Percentiles rank a stretch among this genome's conserved stretches.
Conservation (phyloP, 2,113 vertebrate genomes). For the Dromas ardeola region DNA sequence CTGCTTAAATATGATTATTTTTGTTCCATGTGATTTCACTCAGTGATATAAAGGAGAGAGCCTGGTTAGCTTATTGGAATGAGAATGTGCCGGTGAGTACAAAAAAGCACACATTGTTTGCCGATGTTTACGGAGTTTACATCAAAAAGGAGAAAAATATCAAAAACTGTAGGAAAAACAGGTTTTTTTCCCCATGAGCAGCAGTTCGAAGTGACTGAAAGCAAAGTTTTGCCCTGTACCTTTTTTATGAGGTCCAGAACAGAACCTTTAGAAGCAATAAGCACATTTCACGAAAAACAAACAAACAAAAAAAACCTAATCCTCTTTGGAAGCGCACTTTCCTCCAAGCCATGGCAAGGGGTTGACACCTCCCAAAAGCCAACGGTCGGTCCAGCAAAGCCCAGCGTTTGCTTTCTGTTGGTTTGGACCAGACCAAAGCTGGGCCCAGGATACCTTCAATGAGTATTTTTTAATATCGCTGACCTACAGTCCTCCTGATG, state of each 20-base stretch:
- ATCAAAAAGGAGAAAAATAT: background rate
- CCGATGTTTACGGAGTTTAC: background rate
- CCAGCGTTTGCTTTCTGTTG: fast-evolving
- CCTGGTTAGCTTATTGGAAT: background rate
- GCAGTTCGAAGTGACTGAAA: background rate
- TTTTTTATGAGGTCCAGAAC: background rate
- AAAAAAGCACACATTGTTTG: background rate
- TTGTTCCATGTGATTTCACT: slow-evolving; percentile 58
- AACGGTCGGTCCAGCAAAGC: fast-evolving
- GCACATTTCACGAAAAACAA: background rate
- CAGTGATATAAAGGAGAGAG: slow-evolving; percentile 23
- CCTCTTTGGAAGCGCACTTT: fast-evolving
- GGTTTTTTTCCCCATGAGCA: background rate
- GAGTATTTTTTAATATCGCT: background rate
- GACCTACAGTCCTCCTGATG: background rate
- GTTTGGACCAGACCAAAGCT: background rate
- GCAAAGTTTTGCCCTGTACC: background rate
- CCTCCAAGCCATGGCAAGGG: background rate
- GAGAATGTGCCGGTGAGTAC: background rate
- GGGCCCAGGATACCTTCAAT: background rate
- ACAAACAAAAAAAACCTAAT: background rate
- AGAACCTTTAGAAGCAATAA: background rate
- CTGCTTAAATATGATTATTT: slow-evolving; percentile 67
- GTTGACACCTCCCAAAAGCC: background rate
- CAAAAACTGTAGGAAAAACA: background rate